These are phyloP conservation scores for Melanotaenia trifasciata DNA, from an alignment of 2,797 vertebrate genomes.

Conservation along the genomic window DNA sequence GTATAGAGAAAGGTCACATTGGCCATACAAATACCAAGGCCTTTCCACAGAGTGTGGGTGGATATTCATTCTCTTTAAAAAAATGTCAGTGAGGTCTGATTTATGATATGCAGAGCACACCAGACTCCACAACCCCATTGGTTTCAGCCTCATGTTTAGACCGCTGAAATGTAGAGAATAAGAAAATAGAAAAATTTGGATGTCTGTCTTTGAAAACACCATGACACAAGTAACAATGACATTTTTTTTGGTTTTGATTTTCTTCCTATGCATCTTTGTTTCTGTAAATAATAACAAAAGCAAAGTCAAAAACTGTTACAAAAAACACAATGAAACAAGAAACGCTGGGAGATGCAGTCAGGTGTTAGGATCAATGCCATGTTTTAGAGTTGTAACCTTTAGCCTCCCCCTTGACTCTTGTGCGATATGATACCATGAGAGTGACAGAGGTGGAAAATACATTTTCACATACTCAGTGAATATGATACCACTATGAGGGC, in stretches of 20 bases:
- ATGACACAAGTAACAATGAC: slow-evolving; percentile 7
- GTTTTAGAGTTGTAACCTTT: slow-evolving; percentile 85
- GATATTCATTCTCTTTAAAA: slow-evolving; percentile 95
- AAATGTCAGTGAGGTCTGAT: slow-evolving; percentile 92
- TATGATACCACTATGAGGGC: slow-evolving; percentile 71
- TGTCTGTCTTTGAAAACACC: slow-evolving; percentile 54
- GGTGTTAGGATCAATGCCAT: slow-evolving; percentile 85
- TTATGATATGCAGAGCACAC: slow-evolving; percentile 93
- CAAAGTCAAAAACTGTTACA: slow-evolving; percentile 19
- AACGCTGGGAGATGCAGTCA: slow-evolving; percentile 74
- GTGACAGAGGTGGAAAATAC: slow-evolving; percentile 81
- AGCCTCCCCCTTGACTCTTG: slow-evolving; percentile 81
- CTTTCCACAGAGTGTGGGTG: slow-evolving; percentile 93
- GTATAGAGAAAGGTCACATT: slow-evolving; percentile 94
- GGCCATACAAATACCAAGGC: slow-evolving; percentile 96
- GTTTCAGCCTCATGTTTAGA: slow-evolving; percentile 56
- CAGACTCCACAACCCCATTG: slow-evolving; percentile 74
- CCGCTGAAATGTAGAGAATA: slow-evolving; percentile 60
- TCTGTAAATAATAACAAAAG: slow-evolving; percentile 20
- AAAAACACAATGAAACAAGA: slow-evolving; percentile 49
- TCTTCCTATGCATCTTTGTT: neutral
- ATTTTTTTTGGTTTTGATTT: slow-evolving; percentile 6
- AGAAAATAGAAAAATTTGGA: slow-evolving; percentile 56
- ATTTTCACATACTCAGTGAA: slow-evolving; percentile 81
- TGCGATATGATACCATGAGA: slow-evolving; percentile 82